Percentiles rank a stretch among this genome's conserved stretches.
Evolutionary conservation across 2,888 invertebrate genomes (phyloP).

Genomic region (Atrina japonica): DNA sequence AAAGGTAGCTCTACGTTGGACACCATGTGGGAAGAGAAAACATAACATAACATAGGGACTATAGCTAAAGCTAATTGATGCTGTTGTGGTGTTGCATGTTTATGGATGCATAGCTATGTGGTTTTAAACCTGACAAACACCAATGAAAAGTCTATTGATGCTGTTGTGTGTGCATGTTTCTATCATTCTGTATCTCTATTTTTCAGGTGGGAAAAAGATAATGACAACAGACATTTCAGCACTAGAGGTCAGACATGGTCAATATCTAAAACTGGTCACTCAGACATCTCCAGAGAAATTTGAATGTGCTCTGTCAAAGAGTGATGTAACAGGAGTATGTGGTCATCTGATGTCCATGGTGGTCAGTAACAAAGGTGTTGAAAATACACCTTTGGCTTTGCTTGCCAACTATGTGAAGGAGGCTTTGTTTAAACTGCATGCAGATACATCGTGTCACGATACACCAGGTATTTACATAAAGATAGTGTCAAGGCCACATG

Average conservation of each 20-base stretch:
- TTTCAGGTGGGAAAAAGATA: constrained; percentile 62
- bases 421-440: constrained; percentile 68
- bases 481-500: too few relatives aligned
- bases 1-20: too few relatives aligned
- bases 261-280: constrained; percentile 69
- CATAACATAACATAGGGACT: too few relatives aligned
- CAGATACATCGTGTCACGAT: constrained; percentile 41
- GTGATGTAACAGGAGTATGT: constrained; percentile 60
- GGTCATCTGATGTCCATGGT: constrained; percentile 78
- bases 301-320: constrained; percentile 52
- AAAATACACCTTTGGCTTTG: constrained; percentile 72
- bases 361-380: constrained; percentile 71
- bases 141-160: too few relatives aligned
- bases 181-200: too few relatives aligned
- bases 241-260: constrained; percentile 73
- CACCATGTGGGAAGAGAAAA: too few relatives aligned
- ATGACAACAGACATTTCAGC: constrained; percentile 73
- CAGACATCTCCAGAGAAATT: constrained; percentile 70
- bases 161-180: too few relatives aligned
- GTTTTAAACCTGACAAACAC: too few relatives aligned
- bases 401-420: constrained; percentile 75
- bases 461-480: constrained; percentile 48
- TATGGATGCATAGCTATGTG: too few relatives aligned
- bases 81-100: too few relatives aligned
- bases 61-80: too few relatives aligned